Evolutionary conservation across 2,888 invertebrate genomes (phyloP), one percentile per base, ranked within the genome.

Genomic region (Apamea crenata): DNA sequence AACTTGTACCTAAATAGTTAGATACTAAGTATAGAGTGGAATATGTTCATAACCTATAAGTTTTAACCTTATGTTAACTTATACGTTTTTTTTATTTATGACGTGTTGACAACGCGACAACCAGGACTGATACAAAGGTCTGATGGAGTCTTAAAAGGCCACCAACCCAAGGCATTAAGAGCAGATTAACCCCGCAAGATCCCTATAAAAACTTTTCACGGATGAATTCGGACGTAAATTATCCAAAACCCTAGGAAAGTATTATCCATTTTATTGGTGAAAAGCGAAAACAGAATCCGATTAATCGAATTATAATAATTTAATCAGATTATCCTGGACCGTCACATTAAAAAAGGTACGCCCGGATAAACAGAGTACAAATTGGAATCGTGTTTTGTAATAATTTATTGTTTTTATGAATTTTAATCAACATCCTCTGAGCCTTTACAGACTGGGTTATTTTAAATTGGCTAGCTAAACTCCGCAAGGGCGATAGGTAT

Each of bases 261-360:
- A 69, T 74, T 50, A 81, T 59, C 16, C 56, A 66, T 59, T 70
- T 7, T 61, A 77, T 53, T 36, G 16, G 32, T 59, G 14, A 59
- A 81, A 66, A 53, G 6, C n/a, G 70, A 61, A 70, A 66, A 71
- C 77, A 25, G n/a, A 50, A 77, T 67, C 70, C 47, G n/a, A 70
- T 50, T 77, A 81, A 66, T 59, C 25, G 50, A 81, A 77, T 70
- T 81, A 70, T 81, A 66, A 67, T 67, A 50, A 70, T 44, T 21
- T 59, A 66, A 81, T 77, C 77, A 18, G 70, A 70, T 81, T 77
- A 76, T 8, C 59, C 18, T 53, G 61, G 29, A 61, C 65, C 65
- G 50, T 32, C 5, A 7, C 14, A 18, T 32, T 40, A 68, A 80
- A 80, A 78, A 80, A 29, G 21, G 21, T 4, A 44, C 36, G 53